Conservation (phyloP, 1,140 invertebrate genomes). For the Neodiprion virginianus region DNA sequence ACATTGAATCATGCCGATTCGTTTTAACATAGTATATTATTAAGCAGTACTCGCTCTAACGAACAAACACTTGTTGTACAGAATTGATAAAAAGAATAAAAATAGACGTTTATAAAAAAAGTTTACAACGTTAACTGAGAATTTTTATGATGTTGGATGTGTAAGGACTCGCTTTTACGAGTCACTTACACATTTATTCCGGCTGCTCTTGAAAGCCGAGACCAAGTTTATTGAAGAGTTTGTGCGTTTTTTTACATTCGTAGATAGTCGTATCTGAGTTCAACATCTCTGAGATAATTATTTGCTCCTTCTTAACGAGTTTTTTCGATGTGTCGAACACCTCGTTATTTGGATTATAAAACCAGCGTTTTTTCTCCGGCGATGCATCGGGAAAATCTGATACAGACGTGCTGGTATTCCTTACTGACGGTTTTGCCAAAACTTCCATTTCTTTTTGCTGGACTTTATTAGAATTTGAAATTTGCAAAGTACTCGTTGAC, state of each 20-base stretch:
- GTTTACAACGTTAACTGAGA: neutral
- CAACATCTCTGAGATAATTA: conserved; percentile 31
- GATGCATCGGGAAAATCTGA: conserved; percentile 31
- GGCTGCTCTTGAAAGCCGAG: conserved; percentile 23
- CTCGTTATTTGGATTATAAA: conserved; percentile 15
- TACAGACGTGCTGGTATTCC: conserved; percentile 44
- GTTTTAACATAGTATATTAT: neutral
- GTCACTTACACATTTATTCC: neutral
- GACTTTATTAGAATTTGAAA: conserved; percentile 22
- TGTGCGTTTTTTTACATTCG: conserved; percentile 32
- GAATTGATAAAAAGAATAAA: neutral
- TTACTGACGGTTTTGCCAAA: conserved; percentile 41
- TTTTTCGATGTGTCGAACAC: conserved; percentile 39
- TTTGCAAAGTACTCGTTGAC: neutral
- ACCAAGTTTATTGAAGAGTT: conserved; percentile 32
- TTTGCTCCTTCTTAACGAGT: conserved; percentile 39
- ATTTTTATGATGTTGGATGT: neutral
- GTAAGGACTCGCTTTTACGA: neutral
- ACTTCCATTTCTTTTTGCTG: conserved; percentile 42
- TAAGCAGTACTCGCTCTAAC: neutral
- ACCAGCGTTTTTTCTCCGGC: neutral
- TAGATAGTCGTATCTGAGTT: conserved; percentile 33
- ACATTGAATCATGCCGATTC: too few species aligned
- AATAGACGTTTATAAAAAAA: conserved; percentile 5
- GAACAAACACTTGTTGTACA: neutral